Base-by-base conservation (phyloP, 2,888 invertebrate genomes). In the Xestobium rufovillosum region DNA sequence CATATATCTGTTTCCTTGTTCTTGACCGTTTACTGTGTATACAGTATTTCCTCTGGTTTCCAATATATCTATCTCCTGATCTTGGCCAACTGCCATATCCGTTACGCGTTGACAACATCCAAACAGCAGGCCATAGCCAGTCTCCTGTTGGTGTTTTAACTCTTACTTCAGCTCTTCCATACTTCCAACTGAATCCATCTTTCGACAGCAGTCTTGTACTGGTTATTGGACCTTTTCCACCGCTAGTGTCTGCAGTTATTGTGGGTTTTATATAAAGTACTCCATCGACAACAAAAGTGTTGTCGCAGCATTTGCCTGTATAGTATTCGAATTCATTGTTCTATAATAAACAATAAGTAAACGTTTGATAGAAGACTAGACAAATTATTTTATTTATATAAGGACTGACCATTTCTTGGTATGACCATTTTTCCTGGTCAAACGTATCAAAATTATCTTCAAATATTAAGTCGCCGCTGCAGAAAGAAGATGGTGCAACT, bases 41-140 rank as follows among this genome's bases (percentile, higher is more conserved):
- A n/a, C n/a, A n/a, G n/a, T 61, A 56, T 75, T 75, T 33, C 79
- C 78, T 14, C 78, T 68, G 8, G 73, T 70, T 52, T 79, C 78
- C 32, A 71, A 63, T 31, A 80, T 57, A 53, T 79, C 78, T 43
- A 80, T 79, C 78, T 3, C 80, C 80, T 10, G 77, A 78, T 2
- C 73, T 57, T 1, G 79, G 79, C 79, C 79, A 80, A 1, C 66
- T 60, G 2, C 80, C 79, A 55, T 80, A 80, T 0, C 52, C 56
- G 52, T 76, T 75, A 52, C 67, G 56, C 1, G 68, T 63, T 2
- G 80, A 80, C 69, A 78, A 66, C 57, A 80, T 54, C 78, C 78
- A 78, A 42, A 80, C 47, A 36, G 31, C 36, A 26, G 56, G 55
- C 53, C 55, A 54, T 9, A 55, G 17, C 55, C 55, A 57, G 41